Evolutionary conservation across 2,888 invertebrate species (phyloP).

Genomic region (Axea sp.): DNA sequence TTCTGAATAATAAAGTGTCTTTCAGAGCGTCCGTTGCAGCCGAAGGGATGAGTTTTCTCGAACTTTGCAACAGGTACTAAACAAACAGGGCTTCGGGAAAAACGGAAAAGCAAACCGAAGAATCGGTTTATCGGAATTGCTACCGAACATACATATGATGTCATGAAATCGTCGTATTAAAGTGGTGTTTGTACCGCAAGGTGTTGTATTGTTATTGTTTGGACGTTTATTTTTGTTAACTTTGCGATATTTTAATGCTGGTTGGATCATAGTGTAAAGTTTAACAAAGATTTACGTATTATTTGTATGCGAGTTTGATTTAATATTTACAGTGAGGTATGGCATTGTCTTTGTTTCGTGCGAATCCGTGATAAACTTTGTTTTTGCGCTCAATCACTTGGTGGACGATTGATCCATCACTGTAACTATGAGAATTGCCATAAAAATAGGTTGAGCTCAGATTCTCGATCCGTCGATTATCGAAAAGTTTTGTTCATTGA

Average conservation of each 20-base stretch:
- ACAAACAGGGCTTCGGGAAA: constrained; percentile 7
- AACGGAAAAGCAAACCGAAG: constrained; percentile 2
- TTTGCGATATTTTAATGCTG: constrained; percentile 37
- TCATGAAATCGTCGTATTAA: constrained; percentile 31
- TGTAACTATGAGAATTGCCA: constrained; percentile 14
- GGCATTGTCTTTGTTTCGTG: constrained; percentile 6
- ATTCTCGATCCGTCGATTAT: not conserved
- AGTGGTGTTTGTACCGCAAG: constrained; percentile 30
- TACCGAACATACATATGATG: constrained; percentile 18
- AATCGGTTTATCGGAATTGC: constrained; percentile 37
- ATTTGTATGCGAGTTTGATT: constrained; percentile 4
- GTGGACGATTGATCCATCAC: constrained; percentile 5
- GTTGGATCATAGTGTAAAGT: constrained; percentile 28
- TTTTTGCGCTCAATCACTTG: constrained; percentile 14
- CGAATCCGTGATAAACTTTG: constrained; percentile 4
- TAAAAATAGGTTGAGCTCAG: not conserved
- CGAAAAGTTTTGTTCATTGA: not conserved
- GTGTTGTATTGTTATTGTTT: constrained; percentile 36
- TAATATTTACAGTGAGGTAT: constrained; percentile 2
- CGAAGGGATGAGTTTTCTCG: constrained; percentile 2
- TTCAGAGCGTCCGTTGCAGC: constrained; percentile 6
- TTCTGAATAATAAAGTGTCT: constrained; percentile 16
- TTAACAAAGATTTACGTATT: constrained; percentile 16
- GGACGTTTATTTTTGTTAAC: constrained; percentile 27
- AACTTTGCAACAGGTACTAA: constrained; percentile 22